A percentile compares a stretch with the other conserved stretches of the same genome.
These are phyloP conservation scores for Tetheella fluctuosa DNA, from an alignment of 2,888 invertebrate species.

Conservation along the genomic window DNA sequence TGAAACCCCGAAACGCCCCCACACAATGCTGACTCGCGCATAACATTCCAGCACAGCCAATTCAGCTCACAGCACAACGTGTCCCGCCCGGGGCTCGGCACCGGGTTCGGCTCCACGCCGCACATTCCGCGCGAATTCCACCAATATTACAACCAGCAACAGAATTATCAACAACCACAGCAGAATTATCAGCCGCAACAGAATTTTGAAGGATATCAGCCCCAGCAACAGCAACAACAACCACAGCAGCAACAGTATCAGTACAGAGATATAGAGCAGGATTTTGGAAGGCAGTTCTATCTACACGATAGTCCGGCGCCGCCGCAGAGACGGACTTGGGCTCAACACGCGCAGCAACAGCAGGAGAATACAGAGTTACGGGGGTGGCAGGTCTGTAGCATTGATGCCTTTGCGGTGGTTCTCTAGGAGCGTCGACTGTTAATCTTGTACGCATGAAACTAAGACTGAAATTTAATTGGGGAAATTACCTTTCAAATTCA, in stretches of 20 bases:
- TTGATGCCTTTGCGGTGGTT: slow-evolving; percentile 11
- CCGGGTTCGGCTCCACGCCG: slow-evolving; percentile 79
- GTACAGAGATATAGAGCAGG: slow-evolving; percentile 53
- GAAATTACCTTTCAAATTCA: not conserved
- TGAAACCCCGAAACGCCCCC: slow-evolving; percentile 2
- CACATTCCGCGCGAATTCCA: slow-evolving; percentile 68
- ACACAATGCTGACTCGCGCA: slow-evolving; percentile 34
- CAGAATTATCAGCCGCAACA: slow-evolving; percentile 40
- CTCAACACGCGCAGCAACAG: slow-evolving; percentile 83
- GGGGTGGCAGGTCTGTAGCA: slow-evolving; percentile 72
- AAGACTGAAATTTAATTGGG: not conserved
- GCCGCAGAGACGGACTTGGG: slow-evolving; percentile 88
- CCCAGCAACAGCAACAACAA: slow-evolving; percentile 33
- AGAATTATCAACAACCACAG: slow-evolving; percentile 48
- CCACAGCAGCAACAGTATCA: slow-evolving; percentile 62
- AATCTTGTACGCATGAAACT: not conserved
- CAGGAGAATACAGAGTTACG: slow-evolving; percentile 85
- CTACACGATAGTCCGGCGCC: slow-evolving; percentile 87
- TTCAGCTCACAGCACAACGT: slow-evolving; percentile 83
- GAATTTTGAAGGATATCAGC: slow-evolving; percentile 59
- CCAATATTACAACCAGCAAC: slow-evolving; percentile 46
- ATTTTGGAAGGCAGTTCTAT: slow-evolving; percentile 86
- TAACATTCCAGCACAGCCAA: slow-evolving; percentile 77
- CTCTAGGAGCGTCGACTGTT: not conserved
- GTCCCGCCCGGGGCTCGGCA: slow-evolving; percentile 57